Conservation (phyloP, 1,140 invertebrate genomes). For the Euschistus heros region DNA sequence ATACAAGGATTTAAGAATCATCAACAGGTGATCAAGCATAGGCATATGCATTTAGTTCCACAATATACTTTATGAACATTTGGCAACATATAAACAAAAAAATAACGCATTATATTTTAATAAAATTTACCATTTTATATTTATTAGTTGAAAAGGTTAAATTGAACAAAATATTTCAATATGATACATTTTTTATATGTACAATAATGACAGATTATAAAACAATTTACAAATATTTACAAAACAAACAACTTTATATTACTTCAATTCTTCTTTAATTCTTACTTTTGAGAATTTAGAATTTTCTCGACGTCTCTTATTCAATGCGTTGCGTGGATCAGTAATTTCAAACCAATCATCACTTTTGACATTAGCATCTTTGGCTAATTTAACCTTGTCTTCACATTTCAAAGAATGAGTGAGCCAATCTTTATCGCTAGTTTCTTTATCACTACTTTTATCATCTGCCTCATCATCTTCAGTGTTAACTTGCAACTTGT, state of each 20-base stretch:
- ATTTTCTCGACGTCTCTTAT: constrained; percentile 69
- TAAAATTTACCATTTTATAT: no score
- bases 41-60: no score
- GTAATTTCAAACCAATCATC: constrained; percentile 95
- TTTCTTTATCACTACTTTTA: constrained; percentile 33
- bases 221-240: neutral
- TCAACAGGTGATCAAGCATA: no score
- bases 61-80: no score
- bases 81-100: no score
- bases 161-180: no score
- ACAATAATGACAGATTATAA: no score
- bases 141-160: no score
- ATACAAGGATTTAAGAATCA: no score
- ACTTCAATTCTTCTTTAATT: constrained; percentile 6
- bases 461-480: constrained; percentile 36
- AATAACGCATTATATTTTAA: no score
- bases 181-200: no score
- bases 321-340: constrained; percentile 90
- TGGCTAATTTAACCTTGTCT: constrained; percentile 68
- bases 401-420: constrained; percentile 69
- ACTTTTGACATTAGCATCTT: constrained; percentile 87
- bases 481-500: constrained; percentile 38
- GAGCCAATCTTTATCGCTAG: constrained; percentile 42
- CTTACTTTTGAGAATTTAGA: neutral
- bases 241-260: neutral